phyloP scores from a whole-genome alignment of 2,113 vertebrate genomes.

The Otocyon megalotis region DNA sequence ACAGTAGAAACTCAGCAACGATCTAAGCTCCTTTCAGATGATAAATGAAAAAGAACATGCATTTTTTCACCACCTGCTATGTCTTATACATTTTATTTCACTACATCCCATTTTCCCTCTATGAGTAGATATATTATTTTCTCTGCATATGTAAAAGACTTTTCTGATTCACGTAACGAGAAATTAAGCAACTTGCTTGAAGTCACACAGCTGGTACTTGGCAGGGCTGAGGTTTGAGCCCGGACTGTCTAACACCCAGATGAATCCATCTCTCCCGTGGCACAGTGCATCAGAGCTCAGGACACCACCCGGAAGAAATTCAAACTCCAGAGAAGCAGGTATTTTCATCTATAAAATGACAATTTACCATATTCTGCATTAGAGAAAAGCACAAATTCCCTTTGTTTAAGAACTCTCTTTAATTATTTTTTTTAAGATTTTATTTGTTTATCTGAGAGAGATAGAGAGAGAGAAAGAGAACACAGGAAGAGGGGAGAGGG shows the following conservation, averaged over 20 bases:
- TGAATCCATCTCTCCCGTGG: not conserved
- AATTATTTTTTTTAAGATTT: too few species aligned
- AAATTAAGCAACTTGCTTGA: not conserved
- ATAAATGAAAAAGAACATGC: not conserved
- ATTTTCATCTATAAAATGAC: not conserved
- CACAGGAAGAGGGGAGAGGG: too few species aligned
- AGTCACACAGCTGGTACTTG: not conserved
- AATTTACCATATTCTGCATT: not conserved
- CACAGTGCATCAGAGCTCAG: not conserved
- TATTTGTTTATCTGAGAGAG: too few species aligned
- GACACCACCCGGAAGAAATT: not conserved
- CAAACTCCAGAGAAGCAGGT: not conserved
- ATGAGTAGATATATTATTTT: not conserved
- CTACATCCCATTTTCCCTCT: not conserved
- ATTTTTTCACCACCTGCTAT: not conserved
- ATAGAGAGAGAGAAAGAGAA: too few species aligned
- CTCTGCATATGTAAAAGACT: not conserved
- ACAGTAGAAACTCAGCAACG: not conserved
- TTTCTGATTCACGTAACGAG: not conserved
- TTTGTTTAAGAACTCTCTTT: not conserved
- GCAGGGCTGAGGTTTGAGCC: not conserved
- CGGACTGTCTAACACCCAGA: not conserved
- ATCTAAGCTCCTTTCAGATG: not conserved
- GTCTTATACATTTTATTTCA: not conserved
- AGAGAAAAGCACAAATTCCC: not conserved